These are phyloP conservation scores for Pararge aegeria DNA, from an alignment of 1,140 invertebrate genomes.

Conservation along the genomic window DNA sequence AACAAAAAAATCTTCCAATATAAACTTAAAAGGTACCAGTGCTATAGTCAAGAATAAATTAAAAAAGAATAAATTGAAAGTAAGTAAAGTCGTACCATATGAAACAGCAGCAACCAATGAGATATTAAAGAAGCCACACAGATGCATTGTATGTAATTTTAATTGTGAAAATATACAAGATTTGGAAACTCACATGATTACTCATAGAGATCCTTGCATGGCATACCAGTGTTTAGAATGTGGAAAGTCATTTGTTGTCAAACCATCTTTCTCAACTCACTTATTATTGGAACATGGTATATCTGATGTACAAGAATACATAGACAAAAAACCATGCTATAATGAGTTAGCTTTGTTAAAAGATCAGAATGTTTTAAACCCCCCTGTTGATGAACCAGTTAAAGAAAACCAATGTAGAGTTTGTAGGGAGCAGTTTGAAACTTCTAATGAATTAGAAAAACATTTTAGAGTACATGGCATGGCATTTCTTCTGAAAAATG, in stretches of 20 bases:
- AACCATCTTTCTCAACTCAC: slow-evolving; percentile 83
- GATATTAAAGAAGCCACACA: slow-evolving; percentile 25
- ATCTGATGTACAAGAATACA: slow-evolving; percentile 79
- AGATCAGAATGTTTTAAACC: slow-evolving; percentile 46
- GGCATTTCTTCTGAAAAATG: slow-evolving; percentile 82
- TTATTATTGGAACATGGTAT: slow-evolving; percentile 82
- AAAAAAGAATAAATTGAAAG: slow-evolving; percentile 8
- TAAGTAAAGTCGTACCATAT: too few relatives aligned
- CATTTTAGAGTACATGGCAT: slow-evolving; percentile 85
- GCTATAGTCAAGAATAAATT: slow-evolving; percentile 16
- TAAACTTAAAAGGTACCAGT: slow-evolving; percentile 25
- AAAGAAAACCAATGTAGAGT: slow-evolving; percentile 83
- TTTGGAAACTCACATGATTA: slow-evolving; percentile 79
- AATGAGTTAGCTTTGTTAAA: slow-evolving; percentile 76
- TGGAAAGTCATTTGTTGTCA: slow-evolving; percentile 84
- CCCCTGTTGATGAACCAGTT: slow-evolving; percentile 65
- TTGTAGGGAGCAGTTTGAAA: slow-evolving; percentile 82
- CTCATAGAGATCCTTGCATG: slow-evolving; percentile 80
- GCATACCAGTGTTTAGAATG: slow-evolving; percentile 85
- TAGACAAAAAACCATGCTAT: slow-evolving; percentile 80
- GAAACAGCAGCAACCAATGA: too few relatives aligned
- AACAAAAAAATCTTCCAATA: slow-evolving; percentile 26
- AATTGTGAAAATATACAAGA: slow-evolving; percentile 68
- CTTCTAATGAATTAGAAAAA: slow-evolving; percentile 79
- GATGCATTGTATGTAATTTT: slow-evolving; percentile 80